Conservation (phyloP, 2,797 vertebrate genomes). For the Chlorospingus flavigularis region DNA sequence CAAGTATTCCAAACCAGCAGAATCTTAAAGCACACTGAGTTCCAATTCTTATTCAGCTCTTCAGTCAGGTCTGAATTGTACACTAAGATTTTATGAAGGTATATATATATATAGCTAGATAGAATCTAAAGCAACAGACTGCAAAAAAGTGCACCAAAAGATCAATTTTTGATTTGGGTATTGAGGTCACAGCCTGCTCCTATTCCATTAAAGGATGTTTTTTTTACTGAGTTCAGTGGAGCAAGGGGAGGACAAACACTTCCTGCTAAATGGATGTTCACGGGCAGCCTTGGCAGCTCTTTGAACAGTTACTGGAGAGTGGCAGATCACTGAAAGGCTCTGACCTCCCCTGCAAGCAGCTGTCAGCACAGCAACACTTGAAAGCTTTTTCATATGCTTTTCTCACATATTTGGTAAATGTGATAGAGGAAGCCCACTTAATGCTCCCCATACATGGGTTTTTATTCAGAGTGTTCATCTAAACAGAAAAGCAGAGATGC, state of each 20-base stretch:
- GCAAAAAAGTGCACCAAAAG: not conserved
- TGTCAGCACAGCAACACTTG: not conserved
- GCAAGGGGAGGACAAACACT: conserved; percentile 1
- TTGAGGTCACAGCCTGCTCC: conserved; percentile 31
- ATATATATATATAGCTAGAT: not conserved
- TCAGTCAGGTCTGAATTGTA: not conserved
- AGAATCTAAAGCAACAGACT: conserved; percentile 16
- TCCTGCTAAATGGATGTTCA: not conserved
- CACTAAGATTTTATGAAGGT: not conserved
- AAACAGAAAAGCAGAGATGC: not conserved
- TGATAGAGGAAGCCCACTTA: not conserved
- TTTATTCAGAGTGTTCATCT: not conserved
- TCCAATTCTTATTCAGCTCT: not conserved
- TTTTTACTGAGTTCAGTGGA: not conserved
- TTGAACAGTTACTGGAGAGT: not conserved
- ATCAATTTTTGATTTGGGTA: conserved; percentile 39
- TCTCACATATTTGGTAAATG: not conserved
- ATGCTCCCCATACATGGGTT: not conserved
- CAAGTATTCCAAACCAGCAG: not conserved
- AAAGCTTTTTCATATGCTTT: not conserved
- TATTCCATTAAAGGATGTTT: conserved; percentile 8
- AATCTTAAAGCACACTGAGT: not conserved
- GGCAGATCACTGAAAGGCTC: not conserved
- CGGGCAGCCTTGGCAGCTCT: not conserved
- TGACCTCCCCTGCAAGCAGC: not conserved